Base-by-base conservation (phyloP, 2,113 vertebrate genomes). In the Myocastor coypus region DNA sequence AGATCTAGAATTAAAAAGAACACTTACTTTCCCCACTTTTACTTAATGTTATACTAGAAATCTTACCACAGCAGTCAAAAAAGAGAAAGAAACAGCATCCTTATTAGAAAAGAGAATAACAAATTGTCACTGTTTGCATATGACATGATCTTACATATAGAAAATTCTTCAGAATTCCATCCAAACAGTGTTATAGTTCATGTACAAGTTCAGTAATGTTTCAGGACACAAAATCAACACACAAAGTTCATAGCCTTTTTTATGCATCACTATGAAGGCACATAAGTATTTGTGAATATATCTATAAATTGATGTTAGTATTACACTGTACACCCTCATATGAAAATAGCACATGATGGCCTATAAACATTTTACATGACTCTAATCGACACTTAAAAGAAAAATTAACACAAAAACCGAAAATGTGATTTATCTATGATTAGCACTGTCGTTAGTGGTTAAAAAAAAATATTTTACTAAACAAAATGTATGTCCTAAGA, bases 381-480 rank as follows among this genome's bases (percentile, higher is more conserved):
- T 26, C 59, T 37, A 57, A 19, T 10, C 11, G 34, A 57, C 13
- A 40, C 1, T 20, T 73, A 30, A 50, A 64, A 32, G 50, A 50
- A 5, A 46, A 46, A 20, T 10, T 55, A 64, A 64, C 1, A 63
- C 30, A 83, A 83, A 30, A 40, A 26, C 12, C 30, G 85, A 95
- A 95, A 34, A 84, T 71, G 22, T 77, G 64, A 77, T 37, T 94
- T 71, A n/a, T 77, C 40, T 88, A 24, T 96, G 26, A 10, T 55
- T 92, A 14, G 32, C 66, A 84, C n/a, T n/a, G n/a, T n/a, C n/a
- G n/a, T 57, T 69, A 73, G n/a, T 40, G 22, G 69, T 93, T 92
- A n/a, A n/a, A n/a, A 91, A 87, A 94, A 87, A 92, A 30, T 71
- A 16, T 90, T 68, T 88, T 59, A 59, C 16, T 28, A 83, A 81